phyloP scores from a whole-genome alignment of 2,113 vertebrate species.

The Prunella himalayana region DNA sequence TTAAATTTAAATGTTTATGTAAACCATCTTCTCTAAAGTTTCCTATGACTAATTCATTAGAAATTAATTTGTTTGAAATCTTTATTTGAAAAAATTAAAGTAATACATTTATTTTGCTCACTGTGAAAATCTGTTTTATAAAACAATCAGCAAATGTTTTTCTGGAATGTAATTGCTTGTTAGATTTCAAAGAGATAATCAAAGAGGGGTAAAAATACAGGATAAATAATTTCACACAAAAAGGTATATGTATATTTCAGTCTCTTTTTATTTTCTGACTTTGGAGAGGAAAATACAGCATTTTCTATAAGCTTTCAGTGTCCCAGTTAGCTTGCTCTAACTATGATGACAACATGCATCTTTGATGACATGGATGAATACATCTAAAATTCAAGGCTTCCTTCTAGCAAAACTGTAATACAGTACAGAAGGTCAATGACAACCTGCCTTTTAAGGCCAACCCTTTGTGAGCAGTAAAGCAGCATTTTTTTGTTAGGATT shows the following conservation, averaged over 20 bases:
- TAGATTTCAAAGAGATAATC: slow-evolving; percentile 50
- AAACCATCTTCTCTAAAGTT: not conserved
- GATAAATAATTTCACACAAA: slow-evolving; percentile 6
- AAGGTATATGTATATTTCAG: not conserved
- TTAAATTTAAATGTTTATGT: not conserved
- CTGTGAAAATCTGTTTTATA: not conserved
- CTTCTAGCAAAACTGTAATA: slow-evolving; percentile 44
- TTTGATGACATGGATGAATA: slow-evolving; percentile 59
- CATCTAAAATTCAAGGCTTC: slow-evolving; percentile 59
- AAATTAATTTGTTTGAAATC: not conserved
- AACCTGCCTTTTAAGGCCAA: slow-evolving; percentile 41
- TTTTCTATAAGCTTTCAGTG: slow-evolving; percentile 33
- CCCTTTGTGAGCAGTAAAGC: not conserved
- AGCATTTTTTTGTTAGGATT: not conserved
- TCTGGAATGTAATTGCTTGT: not conserved
- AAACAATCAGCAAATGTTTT: not conserved
- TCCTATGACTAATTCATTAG: not conserved
- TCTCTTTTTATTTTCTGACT: not conserved
- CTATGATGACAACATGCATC: slow-evolving; percentile 26
- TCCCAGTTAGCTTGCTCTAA: not conserved
- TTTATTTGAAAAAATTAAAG: not conserved
- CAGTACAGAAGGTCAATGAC: slow-evolving; percentile 54
- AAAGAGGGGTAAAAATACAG: slow-evolving; percentile 25
- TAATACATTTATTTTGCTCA: not conserved
- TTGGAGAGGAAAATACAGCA: not conserved